phyloP scores from a whole-genome alignment of 2,888 invertebrate species.

The Agrotis puta region DNA sequence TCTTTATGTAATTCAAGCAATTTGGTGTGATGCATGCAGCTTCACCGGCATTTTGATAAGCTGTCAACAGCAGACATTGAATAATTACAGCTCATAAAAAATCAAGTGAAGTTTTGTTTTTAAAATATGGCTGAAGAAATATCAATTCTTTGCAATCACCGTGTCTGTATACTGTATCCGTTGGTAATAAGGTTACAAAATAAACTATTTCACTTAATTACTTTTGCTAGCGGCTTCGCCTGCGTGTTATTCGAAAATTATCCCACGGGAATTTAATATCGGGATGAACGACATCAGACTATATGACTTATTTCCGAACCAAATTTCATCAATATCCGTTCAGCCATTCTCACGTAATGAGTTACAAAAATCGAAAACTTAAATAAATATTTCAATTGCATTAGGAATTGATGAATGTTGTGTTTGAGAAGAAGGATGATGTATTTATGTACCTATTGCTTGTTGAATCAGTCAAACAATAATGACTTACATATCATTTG shows the following conservation, averaged over 20 bases:
- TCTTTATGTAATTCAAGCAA: slow-evolving; percentile 20
- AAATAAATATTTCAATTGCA: not conserved
- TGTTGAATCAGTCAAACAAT: slow-evolving; percentile 5
- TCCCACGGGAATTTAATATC: no score
- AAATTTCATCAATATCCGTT: no score
- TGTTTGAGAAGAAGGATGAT: not conserved
- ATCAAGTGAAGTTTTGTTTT: slow-evolving; percentile 5
- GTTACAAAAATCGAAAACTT: not conserved
- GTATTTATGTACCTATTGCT: not conserved
- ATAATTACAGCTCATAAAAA: slow-evolving; percentile 30
- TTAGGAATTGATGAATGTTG: not conserved
- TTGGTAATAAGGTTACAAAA: not conserved
- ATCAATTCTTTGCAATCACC: not conserved
- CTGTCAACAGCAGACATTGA: slow-evolving; percentile 25
- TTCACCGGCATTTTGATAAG: slow-evolving; percentile 26
- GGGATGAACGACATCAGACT: no score
- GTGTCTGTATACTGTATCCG: no score
- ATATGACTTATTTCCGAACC: no score
- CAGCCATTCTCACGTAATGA: no score
- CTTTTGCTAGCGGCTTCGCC: no score
- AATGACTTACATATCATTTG: not conserved
- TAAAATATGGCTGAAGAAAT: not conserved
- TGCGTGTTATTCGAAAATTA: no score
- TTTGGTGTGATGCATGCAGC: slow-evolving; percentile 18
- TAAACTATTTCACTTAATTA: not conserved